A percentile compares a stretch with the other conserved stretches of the same genome.
These are phyloP conservation scores for Atherinosoma microstoma DNA, from an alignment of 2,797 vertebrate genomes.

Conservation along the genomic window DNA sequence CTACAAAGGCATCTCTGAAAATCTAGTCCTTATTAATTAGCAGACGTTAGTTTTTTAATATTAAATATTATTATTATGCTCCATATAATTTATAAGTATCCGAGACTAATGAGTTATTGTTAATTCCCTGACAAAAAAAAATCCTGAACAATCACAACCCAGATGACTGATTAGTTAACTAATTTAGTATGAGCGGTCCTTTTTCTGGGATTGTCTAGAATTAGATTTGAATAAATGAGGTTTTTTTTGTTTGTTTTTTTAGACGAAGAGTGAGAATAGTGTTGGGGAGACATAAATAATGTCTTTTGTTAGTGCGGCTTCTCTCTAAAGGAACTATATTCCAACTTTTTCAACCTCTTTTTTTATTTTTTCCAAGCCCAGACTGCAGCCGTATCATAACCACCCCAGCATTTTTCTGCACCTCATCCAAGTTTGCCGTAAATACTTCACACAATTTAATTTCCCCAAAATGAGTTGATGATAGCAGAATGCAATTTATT, in stretches of 20 bases:
- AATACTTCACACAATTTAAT: slow-evolving; percentile 65
- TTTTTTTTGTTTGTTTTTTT: not conserved
- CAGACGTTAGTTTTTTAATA: not conserved
- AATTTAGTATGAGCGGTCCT: not conserved
- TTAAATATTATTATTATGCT: not conserved
- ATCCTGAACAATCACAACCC: not conserved
- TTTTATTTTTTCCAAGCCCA: slow-evolving; percentile 12
- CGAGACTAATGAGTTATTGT: not conserved
- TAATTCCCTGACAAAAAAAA: slow-evolving; percentile 3
- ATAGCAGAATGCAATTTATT: slow-evolving; percentile 55
- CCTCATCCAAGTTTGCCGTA: slow-evolving; percentile 41
- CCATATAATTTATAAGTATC: not conserved
- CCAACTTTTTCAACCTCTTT: slow-evolving; percentile 32
- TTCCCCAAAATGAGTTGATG: slow-evolving; percentile 42
- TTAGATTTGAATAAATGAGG: not conserved
- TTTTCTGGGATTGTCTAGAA: not conserved
- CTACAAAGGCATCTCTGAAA: slow-evolving; percentile 11
- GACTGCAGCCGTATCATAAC: slow-evolving; percentile 24
- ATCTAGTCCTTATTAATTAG: not conserved
- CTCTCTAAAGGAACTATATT: not conserved
- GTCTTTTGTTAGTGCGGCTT: not conserved
- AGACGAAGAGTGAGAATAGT: not conserved
- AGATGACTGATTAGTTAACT: slow-evolving; percentile 1
- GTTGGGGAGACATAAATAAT: not conserved
- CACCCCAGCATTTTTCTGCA: slow-evolving; percentile 13